These are phyloP conservation scores for Mobula hypostoma DNA, from an alignment of 2,113 vertebrate genomes.

Conservation along the genomic window DNA sequence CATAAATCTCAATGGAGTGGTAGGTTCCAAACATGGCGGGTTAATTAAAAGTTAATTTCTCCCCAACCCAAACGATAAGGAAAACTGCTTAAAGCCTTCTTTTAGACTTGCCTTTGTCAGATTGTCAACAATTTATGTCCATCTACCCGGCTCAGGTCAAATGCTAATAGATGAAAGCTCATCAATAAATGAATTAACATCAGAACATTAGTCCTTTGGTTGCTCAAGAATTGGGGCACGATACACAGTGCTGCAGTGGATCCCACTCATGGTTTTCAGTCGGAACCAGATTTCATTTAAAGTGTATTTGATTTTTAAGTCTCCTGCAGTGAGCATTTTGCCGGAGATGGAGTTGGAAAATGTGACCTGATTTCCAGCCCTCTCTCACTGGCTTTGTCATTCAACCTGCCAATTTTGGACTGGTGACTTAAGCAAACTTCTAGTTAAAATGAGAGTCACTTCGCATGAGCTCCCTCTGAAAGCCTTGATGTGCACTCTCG, in stretches of 20 bases:
- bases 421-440: no score
- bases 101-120: no score
- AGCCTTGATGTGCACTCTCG: no score
- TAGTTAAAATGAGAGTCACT: no score
- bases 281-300: neutral
- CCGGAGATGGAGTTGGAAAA: no score
- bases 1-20: neutral
- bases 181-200: neutral
- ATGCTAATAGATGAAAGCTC: neutral
- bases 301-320: no score
- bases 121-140: neutral
- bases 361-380: no score
- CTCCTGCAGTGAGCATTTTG: no score
- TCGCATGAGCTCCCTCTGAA: no score
- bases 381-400: no score
- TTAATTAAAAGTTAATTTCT: neutral
- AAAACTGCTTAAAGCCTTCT: neutral
- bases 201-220: neutral
- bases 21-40: neutral
- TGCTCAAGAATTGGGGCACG: neutral
- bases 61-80: neutral
- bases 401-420: no score
- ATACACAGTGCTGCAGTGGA: neutral
- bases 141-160: neutral
- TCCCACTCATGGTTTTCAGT: neutral